A percentile compares a stretch with the other conserved stretches of the same genome.
Evolutionary conservation across 2,888 invertebrate species (phyloP).

Genomic region (Pristionchus entomophagus): DNA sequence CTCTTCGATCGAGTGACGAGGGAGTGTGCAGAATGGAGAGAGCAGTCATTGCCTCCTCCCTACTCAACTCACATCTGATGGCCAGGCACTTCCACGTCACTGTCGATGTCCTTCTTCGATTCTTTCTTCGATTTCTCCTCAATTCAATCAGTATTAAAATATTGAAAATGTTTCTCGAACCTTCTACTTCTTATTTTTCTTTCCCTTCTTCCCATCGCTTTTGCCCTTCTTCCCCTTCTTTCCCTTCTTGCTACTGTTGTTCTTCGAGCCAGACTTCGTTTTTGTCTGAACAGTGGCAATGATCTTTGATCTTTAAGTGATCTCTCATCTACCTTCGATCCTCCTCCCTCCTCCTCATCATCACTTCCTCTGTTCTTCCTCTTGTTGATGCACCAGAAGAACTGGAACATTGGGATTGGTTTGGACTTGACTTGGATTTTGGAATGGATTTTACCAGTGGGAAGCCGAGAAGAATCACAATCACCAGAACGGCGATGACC

Average conservation of each 20-base stretch:
- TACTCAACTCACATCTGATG: background rate
- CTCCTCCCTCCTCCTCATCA: background rate
- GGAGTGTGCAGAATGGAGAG: too few species aligned
- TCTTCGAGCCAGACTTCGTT: background rate
- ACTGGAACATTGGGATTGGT: background rate
- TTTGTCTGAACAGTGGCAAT: background rate
- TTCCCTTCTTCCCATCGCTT: background rate
- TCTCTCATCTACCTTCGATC: background rate
- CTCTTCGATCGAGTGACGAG: too few species aligned
- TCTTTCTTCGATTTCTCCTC: background rate
- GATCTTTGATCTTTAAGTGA: background rate
- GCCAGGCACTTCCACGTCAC: background rate
- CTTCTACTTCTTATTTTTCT: background rate
- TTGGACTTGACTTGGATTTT: background rate
- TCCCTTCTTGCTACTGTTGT: background rate
- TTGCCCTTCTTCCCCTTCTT: conserved; percentile 10
- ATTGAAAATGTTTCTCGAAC: too few species aligned
- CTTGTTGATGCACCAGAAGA: background rate
- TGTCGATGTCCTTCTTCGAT: background rate
- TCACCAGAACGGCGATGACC: background rate
- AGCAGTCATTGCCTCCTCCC: background rate
- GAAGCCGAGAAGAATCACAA: background rate
- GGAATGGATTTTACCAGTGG: background rate
- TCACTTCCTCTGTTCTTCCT: background rate
- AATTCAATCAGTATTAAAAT: too few species aligned